Evolutionary conservation across 2,113 vertebrate genomes (phyloP).

Genomic region (Ifrita kowaldi): DNA sequence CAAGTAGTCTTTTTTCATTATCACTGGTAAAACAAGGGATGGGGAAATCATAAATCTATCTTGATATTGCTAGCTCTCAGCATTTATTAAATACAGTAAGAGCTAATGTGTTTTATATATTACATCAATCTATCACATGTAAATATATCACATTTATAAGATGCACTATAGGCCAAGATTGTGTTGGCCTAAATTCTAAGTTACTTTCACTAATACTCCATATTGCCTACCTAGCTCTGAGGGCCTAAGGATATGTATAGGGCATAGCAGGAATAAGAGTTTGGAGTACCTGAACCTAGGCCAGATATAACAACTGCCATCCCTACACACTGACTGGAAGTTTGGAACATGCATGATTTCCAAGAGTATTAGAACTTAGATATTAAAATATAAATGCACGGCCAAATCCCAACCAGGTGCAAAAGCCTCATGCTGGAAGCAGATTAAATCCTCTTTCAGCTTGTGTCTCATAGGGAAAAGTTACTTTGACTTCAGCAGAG

Average conservation of each 20-base stretch:
- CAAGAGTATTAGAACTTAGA: not conserved
- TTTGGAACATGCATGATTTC: not conserved
- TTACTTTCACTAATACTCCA: not conserved
- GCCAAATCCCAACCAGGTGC: not conserved
- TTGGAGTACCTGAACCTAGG: not conserved
- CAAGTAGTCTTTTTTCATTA: not conserved
- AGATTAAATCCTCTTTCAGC: not conserved
- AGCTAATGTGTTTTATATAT: not conserved
- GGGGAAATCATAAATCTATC: constrained; percentile 14
- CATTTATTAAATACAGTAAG: constrained; percentile 6
- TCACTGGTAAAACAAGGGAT: not conserved
- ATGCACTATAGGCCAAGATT: not conserved
- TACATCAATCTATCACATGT: not conserved
- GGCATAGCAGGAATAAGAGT: not conserved
- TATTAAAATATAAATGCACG: not conserved
- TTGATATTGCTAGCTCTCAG: constrained; percentile 1
- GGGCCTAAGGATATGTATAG: not conserved
- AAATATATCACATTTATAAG: constrained; percentile 31
- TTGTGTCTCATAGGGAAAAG: not conserved
- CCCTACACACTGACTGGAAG: not conserved
- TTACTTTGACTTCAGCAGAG: not conserved
- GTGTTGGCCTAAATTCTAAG: not conserved
- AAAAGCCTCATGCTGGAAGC: not conserved
- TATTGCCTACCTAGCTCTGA: not conserved
- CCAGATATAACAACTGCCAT: not conserved